Conservation (phyloP, 2,797 vertebrate species). For the Anableps anableps region DNA sequence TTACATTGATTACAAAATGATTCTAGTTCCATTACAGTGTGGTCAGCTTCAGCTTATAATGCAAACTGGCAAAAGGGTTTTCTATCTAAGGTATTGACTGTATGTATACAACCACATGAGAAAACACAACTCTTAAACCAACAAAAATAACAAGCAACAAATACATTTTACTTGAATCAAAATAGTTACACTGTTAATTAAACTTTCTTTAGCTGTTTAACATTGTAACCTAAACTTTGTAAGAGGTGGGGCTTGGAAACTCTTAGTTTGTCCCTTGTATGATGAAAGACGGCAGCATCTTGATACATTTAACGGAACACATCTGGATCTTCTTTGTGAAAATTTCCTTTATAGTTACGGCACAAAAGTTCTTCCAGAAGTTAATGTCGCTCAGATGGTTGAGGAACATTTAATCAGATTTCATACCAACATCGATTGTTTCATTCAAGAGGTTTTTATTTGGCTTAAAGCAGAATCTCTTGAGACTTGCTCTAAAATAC, state of each 20-base stretch:
- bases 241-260: background rate
- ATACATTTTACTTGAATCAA: background rate
- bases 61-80: background rate
- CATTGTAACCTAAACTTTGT: background rate
- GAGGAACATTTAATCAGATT: constrained; percentile 19
- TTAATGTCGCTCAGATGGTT: background rate
- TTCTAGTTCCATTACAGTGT: background rate
- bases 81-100: background rate
- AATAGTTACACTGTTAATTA: background rate
- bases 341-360: background rate
- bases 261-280: background rate
- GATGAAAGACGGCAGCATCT: constrained; percentile 13
- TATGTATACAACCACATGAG: background rate
- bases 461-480: constrained; percentile 1
- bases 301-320: background rate
- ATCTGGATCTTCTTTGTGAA: constrained; percentile 30
- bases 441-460: constrained; percentile 8
- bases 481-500: background rate
- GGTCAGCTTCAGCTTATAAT: background rate
- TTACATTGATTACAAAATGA: background rate
- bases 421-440: background rate
- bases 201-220: background rate
- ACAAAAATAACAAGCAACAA: background rate
- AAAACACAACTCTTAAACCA: background rate
- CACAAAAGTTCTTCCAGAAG: background rate